Conservation (phyloP, 2,888 invertebrate genomes). For the Cephus sareptanus region DNA sequence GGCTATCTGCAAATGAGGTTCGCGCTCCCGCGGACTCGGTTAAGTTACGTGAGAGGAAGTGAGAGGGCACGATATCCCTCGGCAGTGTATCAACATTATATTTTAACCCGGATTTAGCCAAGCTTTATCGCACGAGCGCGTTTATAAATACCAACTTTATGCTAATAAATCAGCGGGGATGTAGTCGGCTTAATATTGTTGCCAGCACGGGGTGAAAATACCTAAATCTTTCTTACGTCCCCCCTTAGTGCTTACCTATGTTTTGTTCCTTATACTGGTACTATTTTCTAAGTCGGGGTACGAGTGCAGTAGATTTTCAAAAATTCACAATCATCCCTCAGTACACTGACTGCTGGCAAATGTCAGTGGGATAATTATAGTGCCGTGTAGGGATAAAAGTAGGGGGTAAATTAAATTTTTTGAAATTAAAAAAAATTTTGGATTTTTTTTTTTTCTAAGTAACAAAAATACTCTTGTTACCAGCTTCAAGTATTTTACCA, state of each 20-base stretch:
- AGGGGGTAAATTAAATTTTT: too few species aligned
- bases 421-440: not conserved
- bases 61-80: slow-evolving; percentile 18
- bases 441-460: not conserved
- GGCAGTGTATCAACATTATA: slow-evolving; percentile 26
- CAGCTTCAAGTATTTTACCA: not conserved
- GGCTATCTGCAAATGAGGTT: not conserved
- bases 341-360: not conserved
- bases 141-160: slow-evolving; percentile 27
- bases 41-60: slow-evolving; percentile 1
- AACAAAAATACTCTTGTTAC: not conserved
- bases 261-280: not conserved
- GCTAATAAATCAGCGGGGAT: slow-evolving; percentile 24
- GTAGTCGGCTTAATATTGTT: slow-evolving; percentile 26
- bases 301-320: not conserved
- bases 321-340: not conserved
- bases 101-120: slow-evolving; percentile 24
- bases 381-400: too few species aligned
- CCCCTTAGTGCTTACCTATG: not conserved
- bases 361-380: too few species aligned
- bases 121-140: slow-evolving; percentile 25
- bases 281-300: not conserved
- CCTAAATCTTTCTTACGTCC: slow-evolving; percentile 23
- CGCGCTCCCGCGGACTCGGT: not conserved
- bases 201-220: slow-evolving; percentile 24